These are phyloP conservation scores for Ceratina calcarata DNA, from an alignment of 1,140 invertebrate species.

Conservation along the genomic window DNA sequence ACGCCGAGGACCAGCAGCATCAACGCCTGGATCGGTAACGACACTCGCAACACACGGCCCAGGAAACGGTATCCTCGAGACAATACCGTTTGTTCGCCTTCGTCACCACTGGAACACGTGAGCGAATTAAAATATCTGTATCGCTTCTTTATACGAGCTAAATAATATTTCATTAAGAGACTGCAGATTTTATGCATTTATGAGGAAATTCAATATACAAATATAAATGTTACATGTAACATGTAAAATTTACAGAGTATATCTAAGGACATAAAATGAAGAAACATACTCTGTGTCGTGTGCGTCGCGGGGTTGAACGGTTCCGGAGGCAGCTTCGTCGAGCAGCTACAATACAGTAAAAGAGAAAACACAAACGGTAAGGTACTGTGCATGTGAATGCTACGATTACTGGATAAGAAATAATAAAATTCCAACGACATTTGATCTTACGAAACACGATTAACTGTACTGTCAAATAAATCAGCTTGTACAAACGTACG, in stretches of 20 bases:
- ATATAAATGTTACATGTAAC: no score
- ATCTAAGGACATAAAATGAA: constrained; percentile 60
- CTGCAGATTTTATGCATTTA: background rate
- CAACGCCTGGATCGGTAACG: constrained; percentile 94
- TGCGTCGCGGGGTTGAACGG: constrained; percentile 69
- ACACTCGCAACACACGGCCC: constrained; percentile 92
- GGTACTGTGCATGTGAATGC: constrained; percentile 79
- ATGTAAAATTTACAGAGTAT: no score
- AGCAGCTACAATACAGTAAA: constrained; percentile 79
- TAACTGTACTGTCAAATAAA: background rate
- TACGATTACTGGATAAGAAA: constrained; percentile 41
- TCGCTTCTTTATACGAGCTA: no score
- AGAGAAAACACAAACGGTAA: constrained; percentile 80
- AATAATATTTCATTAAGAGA: no score
- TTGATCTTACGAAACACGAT: background rate
- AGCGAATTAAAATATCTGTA: no score
- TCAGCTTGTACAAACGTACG: background rate
- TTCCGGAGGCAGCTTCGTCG: constrained; percentile 74
- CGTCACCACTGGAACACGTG: constrained; percentile 79
- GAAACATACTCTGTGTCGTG: constrained; percentile 76
- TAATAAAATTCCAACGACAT: constrained; percentile 13
- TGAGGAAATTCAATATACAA: background rate
- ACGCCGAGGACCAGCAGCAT: constrained; percentile 93
- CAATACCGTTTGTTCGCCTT: constrained; percentile 82
- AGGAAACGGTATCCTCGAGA: constrained; percentile 90